Evolutionary conservation across 2,888 invertebrate species (phyloP).

Genomic region (Gymnosoma rotundatum): DNA sequence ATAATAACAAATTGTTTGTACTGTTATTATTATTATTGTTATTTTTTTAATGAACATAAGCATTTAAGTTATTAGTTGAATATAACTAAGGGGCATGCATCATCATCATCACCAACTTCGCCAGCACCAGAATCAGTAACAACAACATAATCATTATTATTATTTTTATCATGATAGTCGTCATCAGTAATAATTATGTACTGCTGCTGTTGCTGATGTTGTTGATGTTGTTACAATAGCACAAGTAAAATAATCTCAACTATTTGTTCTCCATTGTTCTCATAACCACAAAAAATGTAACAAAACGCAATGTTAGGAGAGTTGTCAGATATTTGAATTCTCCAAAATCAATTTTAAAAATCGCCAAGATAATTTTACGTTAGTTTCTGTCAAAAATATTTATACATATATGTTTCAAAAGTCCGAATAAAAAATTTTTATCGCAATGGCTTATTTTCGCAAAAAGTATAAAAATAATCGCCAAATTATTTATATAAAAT

Average conservation of each 20-base stretch:
- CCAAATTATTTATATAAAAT: no score
- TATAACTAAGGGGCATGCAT: constrained; percentile 53
- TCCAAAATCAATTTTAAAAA: no score
- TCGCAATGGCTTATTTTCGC: no score
- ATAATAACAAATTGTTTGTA: constrained; percentile 63
- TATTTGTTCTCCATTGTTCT: not conserved
- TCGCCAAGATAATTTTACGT: no score
- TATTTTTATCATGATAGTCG: constrained; percentile 54
- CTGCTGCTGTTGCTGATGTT: constrained; percentile 33
- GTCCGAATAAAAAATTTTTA: no score
- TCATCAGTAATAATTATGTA: constrained; percentile 55
- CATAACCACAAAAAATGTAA: constrained; percentile 4
- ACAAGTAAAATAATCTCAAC: constrained; percentile 31
- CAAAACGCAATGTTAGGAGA: constrained; percentile 53
- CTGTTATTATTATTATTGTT: constrained; percentile 55
- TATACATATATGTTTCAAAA: no score
- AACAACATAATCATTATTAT: constrained; percentile 54
- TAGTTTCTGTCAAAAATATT: no score
- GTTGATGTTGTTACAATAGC: constrained; percentile 28
- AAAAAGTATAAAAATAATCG: no score
- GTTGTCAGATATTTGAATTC: no score
- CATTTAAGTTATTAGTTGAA: constrained; percentile 59
- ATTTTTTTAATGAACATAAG: constrained; percentile 54
- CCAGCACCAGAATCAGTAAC: constrained; percentile 17
- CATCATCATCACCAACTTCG: constrained; percentile 10